Evolutionary conservation across 2,888 invertebrate genomes (phyloP).

Genomic region (Hypercompe scribonia): DNA sequence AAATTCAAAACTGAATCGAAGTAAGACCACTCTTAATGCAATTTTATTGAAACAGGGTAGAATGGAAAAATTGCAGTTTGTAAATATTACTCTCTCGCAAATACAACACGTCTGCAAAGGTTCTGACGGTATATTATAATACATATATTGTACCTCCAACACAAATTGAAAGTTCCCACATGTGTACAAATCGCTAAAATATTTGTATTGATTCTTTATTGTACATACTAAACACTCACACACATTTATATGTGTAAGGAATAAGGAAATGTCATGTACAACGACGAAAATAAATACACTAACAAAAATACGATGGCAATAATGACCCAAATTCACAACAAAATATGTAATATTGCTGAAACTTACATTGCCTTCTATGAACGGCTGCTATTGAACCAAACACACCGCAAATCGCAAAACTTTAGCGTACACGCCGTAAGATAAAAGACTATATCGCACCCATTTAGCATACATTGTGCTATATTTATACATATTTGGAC

Average conservation of each 20-base stretch:
- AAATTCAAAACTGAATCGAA: too few relatives aligned
- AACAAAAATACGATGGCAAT: neutral
- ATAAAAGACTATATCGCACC: slow-evolving; percentile 32
- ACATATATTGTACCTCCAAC: too few relatives aligned
- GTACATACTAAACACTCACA: too few relatives aligned
- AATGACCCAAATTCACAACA: neutral
- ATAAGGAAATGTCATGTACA: too few relatives aligned
- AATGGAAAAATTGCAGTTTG: neutral
- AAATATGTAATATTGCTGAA: neutral
- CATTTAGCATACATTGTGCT: slow-evolving; percentile 55
- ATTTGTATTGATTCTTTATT: too few relatives aligned
- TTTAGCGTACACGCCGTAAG: slow-evolving; percentile 31
- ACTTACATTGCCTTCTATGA: neutral
- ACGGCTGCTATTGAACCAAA: slow-evolving; percentile 29
- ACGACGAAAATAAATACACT: neutral
- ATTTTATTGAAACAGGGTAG: neutral
- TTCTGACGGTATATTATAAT: too few relatives aligned
- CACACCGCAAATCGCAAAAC: slow-evolving; percentile 33
- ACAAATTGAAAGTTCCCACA: neutral
- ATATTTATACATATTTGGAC: slow-evolving; percentile 77
- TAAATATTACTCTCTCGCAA: too few relatives aligned
- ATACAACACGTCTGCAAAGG: neutral
- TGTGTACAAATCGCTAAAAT: neutral
- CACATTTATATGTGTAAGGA: too few relatives aligned
- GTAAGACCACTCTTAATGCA: too few relatives aligned